phyloP scores from a whole-genome alignment of 2,113 vertebrate genomes.

The Capra hircus region DNA sequence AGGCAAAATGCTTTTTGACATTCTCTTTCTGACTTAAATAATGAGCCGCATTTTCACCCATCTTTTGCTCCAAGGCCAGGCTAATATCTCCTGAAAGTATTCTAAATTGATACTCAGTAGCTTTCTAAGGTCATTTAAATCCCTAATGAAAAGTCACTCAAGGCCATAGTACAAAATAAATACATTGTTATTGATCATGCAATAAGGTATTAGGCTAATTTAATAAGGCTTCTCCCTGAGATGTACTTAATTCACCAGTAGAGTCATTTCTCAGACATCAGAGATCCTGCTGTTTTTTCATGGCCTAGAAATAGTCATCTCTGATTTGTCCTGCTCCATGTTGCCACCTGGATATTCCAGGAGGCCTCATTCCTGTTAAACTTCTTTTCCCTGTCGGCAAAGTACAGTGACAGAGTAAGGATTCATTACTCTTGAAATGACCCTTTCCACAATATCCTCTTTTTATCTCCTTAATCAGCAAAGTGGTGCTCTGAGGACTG shows the following conservation, averaged over 20 bases:
- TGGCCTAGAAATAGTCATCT: constrained; percentile 1
- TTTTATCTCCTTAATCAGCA: constrained; percentile 72
- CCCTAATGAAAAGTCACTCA: constrained; percentile 82
- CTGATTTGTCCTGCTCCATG: constrained; percentile 35
- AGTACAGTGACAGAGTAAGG: constrained; percentile 61
- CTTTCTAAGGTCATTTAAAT: constrained; percentile 81
- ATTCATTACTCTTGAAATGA: constrained; percentile 70
- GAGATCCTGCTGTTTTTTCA: not conserved
- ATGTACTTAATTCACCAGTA: constrained; percentile 62
- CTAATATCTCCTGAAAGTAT: constrained; percentile 73
- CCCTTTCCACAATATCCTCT: constrained; percentile 67
- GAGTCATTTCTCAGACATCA: constrained; percentile 58
- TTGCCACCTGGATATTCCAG: constrained; percentile 13
- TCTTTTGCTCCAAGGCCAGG: constrained; percentile 68
- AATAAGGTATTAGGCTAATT: constrained; percentile 82
- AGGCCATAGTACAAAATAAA: constrained; percentile 82
- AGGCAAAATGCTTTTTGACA: constrained; percentile 24
- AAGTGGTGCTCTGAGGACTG: constrained; percentile 56
- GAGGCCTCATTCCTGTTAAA: not conserved
- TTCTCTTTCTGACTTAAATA: constrained; percentile 53
- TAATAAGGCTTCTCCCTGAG: constrained; percentile 70
- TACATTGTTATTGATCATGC: constrained; percentile 85
- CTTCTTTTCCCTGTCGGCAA: constrained; percentile 30
- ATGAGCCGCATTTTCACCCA: constrained; percentile 62
- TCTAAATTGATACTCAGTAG: constrained; percentile 78